These are phyloP conservation scores for Eidolon helvum DNA, from an alignment of 2,113 vertebrate genomes.

Conservation along the genomic window DNA sequence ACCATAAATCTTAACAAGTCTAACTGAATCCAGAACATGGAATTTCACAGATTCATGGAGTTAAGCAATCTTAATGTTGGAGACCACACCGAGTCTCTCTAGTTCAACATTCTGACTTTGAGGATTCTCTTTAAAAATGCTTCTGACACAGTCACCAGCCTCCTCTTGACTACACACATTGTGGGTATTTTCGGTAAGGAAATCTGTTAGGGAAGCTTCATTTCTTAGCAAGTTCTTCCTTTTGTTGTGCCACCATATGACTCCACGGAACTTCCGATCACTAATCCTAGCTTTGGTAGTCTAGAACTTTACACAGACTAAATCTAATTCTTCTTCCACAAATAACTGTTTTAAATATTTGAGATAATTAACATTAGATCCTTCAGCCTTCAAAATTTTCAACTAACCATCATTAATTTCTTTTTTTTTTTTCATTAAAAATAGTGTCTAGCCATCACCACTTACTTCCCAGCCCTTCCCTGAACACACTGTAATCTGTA, in stretches of 20 bases:
- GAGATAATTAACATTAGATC: neutral
- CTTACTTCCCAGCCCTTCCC: neutral
- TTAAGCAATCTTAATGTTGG: neutral
- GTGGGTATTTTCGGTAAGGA: neutral
- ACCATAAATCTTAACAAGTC: neutral
- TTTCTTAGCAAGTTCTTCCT: neutral
- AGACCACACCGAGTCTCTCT: neutral
- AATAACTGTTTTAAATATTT: neutral
- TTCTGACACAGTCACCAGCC: neutral
- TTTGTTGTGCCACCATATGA: neutral
- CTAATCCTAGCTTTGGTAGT: neutral
- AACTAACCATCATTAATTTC: neutral
- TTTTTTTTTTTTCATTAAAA: neutral
- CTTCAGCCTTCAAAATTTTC: neutral
- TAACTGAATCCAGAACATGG: neutral
- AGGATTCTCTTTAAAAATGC: neutral
- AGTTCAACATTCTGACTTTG: neutral
- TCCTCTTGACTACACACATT: neutral
- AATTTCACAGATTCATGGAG: neutral
- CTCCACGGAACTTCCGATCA: neutral
- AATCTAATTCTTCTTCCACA: neutral
- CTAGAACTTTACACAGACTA: neutral
- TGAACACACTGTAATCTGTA: neutral
- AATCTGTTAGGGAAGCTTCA: neutral
- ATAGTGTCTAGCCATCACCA: neutral